A percentile compares a stretch with the other conserved stretches of the same genome.
Conservation (phyloP, 1,140 invertebrate species). For the Ceratoteleas bidentatus region DNA sequence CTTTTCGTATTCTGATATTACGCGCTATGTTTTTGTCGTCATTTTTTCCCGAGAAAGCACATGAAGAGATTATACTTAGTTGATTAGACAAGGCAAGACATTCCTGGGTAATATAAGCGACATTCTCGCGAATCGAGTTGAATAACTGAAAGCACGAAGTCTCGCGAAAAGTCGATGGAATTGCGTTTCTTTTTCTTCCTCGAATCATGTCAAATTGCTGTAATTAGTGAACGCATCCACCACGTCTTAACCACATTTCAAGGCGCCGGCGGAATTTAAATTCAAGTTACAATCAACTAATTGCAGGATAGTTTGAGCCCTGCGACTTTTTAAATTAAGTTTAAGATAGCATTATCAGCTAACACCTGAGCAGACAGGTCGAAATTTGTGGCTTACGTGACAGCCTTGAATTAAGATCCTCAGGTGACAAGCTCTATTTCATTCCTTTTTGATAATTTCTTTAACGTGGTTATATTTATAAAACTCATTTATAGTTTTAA, state of each 20-base stretch:
- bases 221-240: constrained; percentile 38
- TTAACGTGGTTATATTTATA: too few species aligned
- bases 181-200: constrained; percentile 7
- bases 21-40: constrained; percentile 10
- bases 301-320: constrained; percentile 27
- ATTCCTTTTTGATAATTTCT: too few species aligned
- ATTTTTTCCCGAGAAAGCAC: constrained; percentile 12
- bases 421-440: not conserved
- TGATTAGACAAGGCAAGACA: constrained; percentile 24
- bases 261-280: constrained; percentile 38
- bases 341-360: constrained; percentile 42
- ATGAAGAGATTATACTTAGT: constrained; percentile 10
- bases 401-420: not conserved
- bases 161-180: not conserved
- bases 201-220: constrained; percentile 27
- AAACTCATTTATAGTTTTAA: too few species aligned
- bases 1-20: constrained; percentile 25
- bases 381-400: constrained; percentile 31
- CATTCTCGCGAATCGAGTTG: constrained; percentile 17
- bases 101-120: constrained; percentile 14
- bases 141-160: not conserved
- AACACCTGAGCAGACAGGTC: constrained; percentile 28
- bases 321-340: constrained; percentile 41
- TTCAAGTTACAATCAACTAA: constrained; percentile 41
- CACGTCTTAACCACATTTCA: constrained; percentile 24